Percentiles rank a stretch among this genome's conserved stretches.
These are phyloP conservation scores for Megamerina dolium DNA, from an alignment of 2,888 invertebrate genomes.

Conservation along the genomic window DNA sequence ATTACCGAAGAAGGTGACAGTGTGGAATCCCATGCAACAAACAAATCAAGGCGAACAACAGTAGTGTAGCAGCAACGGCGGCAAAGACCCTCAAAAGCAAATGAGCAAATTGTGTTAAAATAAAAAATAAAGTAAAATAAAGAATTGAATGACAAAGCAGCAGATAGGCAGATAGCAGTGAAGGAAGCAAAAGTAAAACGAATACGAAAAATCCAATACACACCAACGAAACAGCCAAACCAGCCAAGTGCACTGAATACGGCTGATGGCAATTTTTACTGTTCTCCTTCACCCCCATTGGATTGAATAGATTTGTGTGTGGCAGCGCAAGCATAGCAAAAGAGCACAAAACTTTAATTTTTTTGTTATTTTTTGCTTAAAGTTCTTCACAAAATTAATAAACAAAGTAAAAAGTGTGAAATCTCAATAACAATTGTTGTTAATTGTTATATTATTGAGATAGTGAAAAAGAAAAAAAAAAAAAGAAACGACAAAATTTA, in stretches of 20 bases:
- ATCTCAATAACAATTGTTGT: conserved; percentile 1
- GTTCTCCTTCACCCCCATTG: too few species aligned
- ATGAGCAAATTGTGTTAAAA: too few species aligned
- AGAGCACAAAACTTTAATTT: too few species aligned
- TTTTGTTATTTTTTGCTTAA: too few species aligned
- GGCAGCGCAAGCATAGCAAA: too few species aligned
- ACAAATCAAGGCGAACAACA: background rate
- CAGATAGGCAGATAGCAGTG: background rate
- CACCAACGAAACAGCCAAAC: conserved; percentile 9
- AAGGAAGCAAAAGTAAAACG: background rate
- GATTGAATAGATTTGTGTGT: too few species aligned
- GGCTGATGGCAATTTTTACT: too few species aligned
- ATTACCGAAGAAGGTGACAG: too few species aligned
- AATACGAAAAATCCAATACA: conserved; percentile 14
- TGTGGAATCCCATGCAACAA: too few species aligned
- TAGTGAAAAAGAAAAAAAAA: too few species aligned
- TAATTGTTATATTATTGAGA: background rate
- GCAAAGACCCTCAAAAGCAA: background rate
- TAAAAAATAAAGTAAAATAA: background rate
- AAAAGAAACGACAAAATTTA: conserved; percentile 1
- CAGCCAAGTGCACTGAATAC: background rate
- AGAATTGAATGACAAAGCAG: background rate
- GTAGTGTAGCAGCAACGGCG: background rate
- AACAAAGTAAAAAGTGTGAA: background rate
- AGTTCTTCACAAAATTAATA: too few species aligned